phyloP scores from a whole-genome alignment of 2,113 vertebrate genomes.

The Cyprinodon brontotheroides region DNA sequence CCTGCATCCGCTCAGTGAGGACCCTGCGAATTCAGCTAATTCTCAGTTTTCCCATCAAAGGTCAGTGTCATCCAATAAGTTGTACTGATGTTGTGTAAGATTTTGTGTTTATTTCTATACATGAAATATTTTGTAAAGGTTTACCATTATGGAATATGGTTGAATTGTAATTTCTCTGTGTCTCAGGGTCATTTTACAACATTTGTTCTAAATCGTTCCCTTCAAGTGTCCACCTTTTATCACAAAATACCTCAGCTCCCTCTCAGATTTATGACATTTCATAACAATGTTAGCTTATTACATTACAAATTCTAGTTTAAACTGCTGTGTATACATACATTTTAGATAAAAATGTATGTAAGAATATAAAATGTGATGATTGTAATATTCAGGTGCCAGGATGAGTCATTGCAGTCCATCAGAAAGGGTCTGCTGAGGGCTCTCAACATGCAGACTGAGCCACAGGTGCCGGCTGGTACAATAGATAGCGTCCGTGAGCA shows the following conservation, averaged over 20 bases:
- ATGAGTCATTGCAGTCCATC: slow-evolving; percentile 53
- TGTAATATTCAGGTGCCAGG: slow-evolving; percentile 61
- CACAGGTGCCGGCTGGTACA: slow-evolving; percentile 42
- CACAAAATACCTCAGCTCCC: neutral
- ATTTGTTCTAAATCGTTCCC: neutral
- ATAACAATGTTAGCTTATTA: neutral
- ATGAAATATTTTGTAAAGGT: neutral
- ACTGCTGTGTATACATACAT: neutral
- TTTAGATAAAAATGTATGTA: neutral
- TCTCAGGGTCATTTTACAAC: neutral
- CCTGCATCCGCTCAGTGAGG: slow-evolving; percentile 57
- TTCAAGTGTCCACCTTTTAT: neutral
- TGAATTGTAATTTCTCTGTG: neutral
- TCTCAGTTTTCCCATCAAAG: slow-evolving; percentile 35
- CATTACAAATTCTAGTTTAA: neutral
- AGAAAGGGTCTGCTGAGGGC: slow-evolving; percentile 63
- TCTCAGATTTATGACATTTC: neutral
- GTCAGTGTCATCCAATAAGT: slow-evolving; percentile 50
- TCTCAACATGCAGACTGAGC: slow-evolving; percentile 71
- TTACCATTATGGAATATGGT: neutral
- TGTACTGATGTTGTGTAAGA: neutral
- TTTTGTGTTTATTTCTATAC: neutral
- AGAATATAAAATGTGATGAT: neutral
- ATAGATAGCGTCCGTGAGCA: slow-evolving; percentile 57
- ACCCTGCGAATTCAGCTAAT: slow-evolving; percentile 11